phyloP scores from a whole-genome alignment of 92 coral and sea anemone genomes.

The Actinostola sp. region DNA sequence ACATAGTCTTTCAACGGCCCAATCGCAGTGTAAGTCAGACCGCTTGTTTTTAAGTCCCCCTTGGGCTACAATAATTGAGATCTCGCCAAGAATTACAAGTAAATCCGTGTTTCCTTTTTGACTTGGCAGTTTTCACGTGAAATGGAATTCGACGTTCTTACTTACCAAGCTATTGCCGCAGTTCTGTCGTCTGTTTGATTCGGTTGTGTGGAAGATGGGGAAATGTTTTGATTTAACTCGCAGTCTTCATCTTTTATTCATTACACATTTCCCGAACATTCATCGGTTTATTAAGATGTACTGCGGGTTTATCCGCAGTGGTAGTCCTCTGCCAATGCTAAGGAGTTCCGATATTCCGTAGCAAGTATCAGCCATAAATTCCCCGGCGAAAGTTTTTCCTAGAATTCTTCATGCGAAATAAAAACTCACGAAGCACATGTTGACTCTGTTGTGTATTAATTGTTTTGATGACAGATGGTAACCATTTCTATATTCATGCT shows the following conservation, averaged over 20 bases:
- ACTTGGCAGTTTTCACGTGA: neutral
- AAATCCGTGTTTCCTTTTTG: neutral
- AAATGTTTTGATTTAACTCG: conserved; percentile 23
- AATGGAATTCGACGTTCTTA: neutral
- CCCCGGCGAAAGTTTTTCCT: neutral
- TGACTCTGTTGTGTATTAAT: too few species aligned
- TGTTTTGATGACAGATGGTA: too few species aligned
- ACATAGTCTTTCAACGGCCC: too few species aligned
- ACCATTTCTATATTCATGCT: too few species aligned
- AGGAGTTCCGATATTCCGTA: neutral
- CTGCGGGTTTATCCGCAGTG: neutral
- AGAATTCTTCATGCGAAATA: neutral
- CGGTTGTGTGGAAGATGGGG: neutral
- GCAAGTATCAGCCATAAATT: neutral
- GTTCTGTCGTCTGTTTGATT: neutral
- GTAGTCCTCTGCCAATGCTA: neutral
- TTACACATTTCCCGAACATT: neutral
- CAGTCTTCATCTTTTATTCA: conserved; percentile 8
- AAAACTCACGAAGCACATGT: too few species aligned
- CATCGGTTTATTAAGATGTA: neutral
- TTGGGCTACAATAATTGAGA: neutral
- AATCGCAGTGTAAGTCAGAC: too few species aligned
- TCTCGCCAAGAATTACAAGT: neutral
- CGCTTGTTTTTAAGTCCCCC: too few species aligned
- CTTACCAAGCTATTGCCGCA: neutral